These are phyloP conservation scores for Subacronicta megacephala DNA, from an alignment of 2,888 invertebrate genomes.

Conservation along the genomic window DNA sequence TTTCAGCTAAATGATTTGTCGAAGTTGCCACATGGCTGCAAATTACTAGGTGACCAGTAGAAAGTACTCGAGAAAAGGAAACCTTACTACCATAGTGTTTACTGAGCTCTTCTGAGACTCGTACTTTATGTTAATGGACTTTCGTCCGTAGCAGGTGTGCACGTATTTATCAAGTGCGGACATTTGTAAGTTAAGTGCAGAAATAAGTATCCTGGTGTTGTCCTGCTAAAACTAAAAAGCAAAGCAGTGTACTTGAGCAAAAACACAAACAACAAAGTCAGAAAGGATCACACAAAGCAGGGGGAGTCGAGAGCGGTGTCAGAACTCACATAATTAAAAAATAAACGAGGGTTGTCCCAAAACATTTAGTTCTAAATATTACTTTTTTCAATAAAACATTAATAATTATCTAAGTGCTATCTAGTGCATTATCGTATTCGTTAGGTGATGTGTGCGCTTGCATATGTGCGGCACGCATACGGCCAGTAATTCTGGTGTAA, in stretches of 20 bases:
- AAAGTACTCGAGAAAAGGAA: slow-evolving; percentile 42
- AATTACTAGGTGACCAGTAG: slow-evolving; percentile 32
- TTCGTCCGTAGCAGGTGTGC: slow-evolving; percentile 50
- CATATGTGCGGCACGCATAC: slow-evolving; percentile 90
- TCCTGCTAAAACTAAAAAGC: slow-evolving; percentile 64
- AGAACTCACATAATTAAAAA: slow-evolving; percentile 78
- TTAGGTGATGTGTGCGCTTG: slow-evolving; percentile 90
- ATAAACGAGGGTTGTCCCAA: slow-evolving; percentile 90
- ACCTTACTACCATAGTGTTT: slow-evolving; percentile 41
- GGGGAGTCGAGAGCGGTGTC: slow-evolving; percentile 85
- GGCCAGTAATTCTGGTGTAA: slow-evolving; percentile 90
- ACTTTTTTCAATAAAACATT: slow-evolving; percentile 79
- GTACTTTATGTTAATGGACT: slow-evolving; percentile 51
- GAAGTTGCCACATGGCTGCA: slow-evolving; percentile 14
- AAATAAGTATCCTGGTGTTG: slow-evolving; percentile 57
- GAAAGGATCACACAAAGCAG: slow-evolving; percentile 77
- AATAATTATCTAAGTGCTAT: slow-evolving; percentile 88
- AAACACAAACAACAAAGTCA: slow-evolving; percentile 62
- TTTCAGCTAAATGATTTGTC: slow-evolving; percentile 18
- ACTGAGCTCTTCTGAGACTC: slow-evolving; percentile 48
- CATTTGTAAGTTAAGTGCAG: slow-evolving; percentile 47
- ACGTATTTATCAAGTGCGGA: slow-evolving; percentile 46
- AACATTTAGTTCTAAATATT: slow-evolving; percentile 85
- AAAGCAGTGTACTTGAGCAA: slow-evolving; percentile 60
- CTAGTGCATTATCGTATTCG: slow-evolving; percentile 87